phyloP scores from a whole-genome alignment of 2,888 invertebrate species.

The Drosophila differens region DNA sequence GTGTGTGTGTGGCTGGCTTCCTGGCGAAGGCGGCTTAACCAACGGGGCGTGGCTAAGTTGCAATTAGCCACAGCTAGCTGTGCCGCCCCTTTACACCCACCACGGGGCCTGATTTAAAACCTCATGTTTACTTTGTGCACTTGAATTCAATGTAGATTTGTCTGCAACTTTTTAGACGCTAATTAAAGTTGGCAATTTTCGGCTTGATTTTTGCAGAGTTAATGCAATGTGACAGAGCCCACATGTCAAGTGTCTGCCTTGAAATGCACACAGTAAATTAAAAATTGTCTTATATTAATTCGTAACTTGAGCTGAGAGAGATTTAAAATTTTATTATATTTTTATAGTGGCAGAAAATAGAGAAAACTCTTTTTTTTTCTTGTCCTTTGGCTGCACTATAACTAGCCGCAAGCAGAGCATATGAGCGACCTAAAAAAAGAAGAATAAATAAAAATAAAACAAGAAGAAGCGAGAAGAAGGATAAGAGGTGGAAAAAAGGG shows the following conservation, averaged over 20 bases:
- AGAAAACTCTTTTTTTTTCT: not conserved
- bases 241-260: not conserved
- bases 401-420: slow-evolving; percentile 18
- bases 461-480: slow-evolving; percentile 8
- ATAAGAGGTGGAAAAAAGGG: slow-evolving; percentile 29
- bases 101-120: slow-evolving; percentile 59
- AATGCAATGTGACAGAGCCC: not conserved
- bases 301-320: not conserved
- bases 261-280: not conserved
- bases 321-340: not conserved
- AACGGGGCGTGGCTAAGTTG: slow-evolving; percentile 79
- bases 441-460: slow-evolving; percentile 29
- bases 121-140: slow-evolving; percentile 50
- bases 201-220: not conserved
- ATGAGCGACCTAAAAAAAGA: slow-evolving; percentile 33
- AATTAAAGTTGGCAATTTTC: slow-evolving; percentile 63
- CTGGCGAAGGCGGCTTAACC: slow-evolving; percentile 66
- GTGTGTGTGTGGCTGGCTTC: slow-evolving; percentile 49
- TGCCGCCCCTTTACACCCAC: not conserved
- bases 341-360: not conserved
- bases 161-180: slow-evolving; percentile 50
- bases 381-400: slow-evolving; percentile 22
- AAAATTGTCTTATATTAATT: not conserved
- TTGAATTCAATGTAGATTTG: slow-evolving; percentile 57
- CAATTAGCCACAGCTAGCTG: slow-evolving; percentile 65